Base-by-base conservation (phyloP, 1,140 invertebrate genomes). In the Megathymus violae region DNA sequence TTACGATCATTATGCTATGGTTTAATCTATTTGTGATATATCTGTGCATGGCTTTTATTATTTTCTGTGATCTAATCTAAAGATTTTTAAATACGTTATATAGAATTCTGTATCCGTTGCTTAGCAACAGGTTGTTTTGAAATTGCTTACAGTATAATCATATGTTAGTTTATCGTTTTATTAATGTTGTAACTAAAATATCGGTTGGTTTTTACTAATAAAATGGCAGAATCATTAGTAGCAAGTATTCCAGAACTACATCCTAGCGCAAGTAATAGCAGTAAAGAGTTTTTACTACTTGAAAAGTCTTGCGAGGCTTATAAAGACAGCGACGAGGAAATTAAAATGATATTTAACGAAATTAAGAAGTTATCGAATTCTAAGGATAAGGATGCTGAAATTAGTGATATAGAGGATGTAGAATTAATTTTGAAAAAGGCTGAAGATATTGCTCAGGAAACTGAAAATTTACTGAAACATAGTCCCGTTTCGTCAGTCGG, bases 271-370 rank as follows among this genome's bases (percentile, higher is more conserved):
- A 58, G 85, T 27, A 85, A 81, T 38, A 88, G 86, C 36, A 90
- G 80, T 22, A 88, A 85, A 67, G 86, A 90, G 67, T 90, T 90
- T 76, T 62, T 90, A 19, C 34, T 86, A 7, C 74, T 88, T 38
- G 88, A 90, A 69, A 88, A 89, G 62, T 71, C 76, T 62, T 89
- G 88, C 62, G 86, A 87, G 61, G 66, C 69, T 0, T 81, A 71
- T 48, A 90, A 88, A 70, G 88, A 88, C 43, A 82, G 76, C 62
- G 88, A 90, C 40, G 88, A 90, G 59, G 88, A 90, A 76, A 90
- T 90, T 52, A 88, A 84, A 71, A 76, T 81, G 69, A 88, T 90
- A 70, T 86, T 90, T 61, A 86, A 64, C 61, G 85, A 88, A 76
- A 84, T 90, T 14, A 86, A 86, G 25, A 90, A 86, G 52, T 58